Conservation (phyloP, 2,888 invertebrate species). For the Pantelozetes paolii region DNA sequence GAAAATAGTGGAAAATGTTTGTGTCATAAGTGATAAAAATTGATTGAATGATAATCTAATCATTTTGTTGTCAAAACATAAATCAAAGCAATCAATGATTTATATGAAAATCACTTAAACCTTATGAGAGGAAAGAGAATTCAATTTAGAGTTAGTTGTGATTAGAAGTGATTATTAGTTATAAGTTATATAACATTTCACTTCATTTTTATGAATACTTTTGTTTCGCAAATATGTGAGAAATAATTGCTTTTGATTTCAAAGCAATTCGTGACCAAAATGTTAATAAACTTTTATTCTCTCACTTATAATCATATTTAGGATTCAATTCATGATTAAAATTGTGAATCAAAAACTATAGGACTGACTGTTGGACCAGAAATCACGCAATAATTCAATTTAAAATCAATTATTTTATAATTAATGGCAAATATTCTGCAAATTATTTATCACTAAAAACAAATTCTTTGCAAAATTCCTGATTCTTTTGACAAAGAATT, state of each 20-base stretch:
- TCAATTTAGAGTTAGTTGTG: neutral
- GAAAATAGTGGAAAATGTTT: neutral
- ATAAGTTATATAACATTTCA: no score
- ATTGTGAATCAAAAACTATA: neutral
- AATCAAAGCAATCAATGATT: neutral
- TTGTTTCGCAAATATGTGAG: no score
- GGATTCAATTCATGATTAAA: conserved; percentile 1
- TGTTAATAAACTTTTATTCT: no score
- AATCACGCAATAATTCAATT: conserved; percentile 14
- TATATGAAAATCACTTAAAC: no score
- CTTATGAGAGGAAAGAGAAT: no score
- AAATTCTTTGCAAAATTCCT: neutral
- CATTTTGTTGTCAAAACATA: conserved; percentile 1
- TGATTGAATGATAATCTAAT: conserved; percentile 26
- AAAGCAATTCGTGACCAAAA: no score
- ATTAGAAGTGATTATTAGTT: neutral
- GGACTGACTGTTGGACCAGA: neutral
- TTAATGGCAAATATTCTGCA: neutral
- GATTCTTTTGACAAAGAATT: no score
- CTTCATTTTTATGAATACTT: no score
- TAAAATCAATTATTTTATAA: conserved; percentile 8
- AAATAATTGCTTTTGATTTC: no score
- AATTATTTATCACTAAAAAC: neutral
- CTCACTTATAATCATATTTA: neutral
- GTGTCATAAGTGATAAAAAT: neutral